Base-by-base conservation (phyloP, 1,140 invertebrate species). In the Pristionchus pacificus region DNA sequence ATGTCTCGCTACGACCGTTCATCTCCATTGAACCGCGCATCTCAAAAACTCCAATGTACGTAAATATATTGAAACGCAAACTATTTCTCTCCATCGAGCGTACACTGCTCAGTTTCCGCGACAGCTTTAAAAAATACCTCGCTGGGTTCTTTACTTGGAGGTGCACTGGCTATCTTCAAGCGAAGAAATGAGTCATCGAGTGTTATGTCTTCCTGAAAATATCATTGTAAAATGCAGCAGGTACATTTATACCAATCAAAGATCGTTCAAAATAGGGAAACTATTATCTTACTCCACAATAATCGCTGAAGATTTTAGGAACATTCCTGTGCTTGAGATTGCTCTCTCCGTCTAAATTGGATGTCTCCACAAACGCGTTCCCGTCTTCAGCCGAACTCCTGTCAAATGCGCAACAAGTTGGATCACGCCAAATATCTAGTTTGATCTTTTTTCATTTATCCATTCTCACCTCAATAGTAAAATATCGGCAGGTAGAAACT, bases 401-500 rank as follows among this genome's bases (percentile, higher is more conserved):
- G 19, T 49, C 6, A 6, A 49, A n/a, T n/a, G n/a, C n/a, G n/a
- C n/a, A n/a, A n/a, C n/a, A n/a, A n/a, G n/a, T n/a, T n/a, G n/a
- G n/a, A n/a, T n/a, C n/a, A n/a, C n/a, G n/a, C n/a, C n/a, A n/a
- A n/a, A n/a, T n/a, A n/a, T n/a, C n/a, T n/a, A n/a, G n/a, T n/a
- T n/a, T n/a, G n/a, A n/a, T n/a, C n/a, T n/a, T n/a, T n/a, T n/a
- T n/a, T n/a, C n/a, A n/a, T n/a, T n/a, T n/a, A n/a, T n/a, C n/a
- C n/a, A n/a, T n/a, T n/a, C 24, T 13, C 58, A 92, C 74, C 90
- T 88, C 49, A 98, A 86, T 27, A 98, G 84, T 31, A 98, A 86
- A 78, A 97, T 90, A 85, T 98, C 95, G 2, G 95, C 95, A 10
- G 95, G 95, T 73, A 97, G 93, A 28, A 92, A 88, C 87, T 98